Conservation (phyloP, 2,113 vertebrate species). For the Hyperopisus bebe region DNA sequence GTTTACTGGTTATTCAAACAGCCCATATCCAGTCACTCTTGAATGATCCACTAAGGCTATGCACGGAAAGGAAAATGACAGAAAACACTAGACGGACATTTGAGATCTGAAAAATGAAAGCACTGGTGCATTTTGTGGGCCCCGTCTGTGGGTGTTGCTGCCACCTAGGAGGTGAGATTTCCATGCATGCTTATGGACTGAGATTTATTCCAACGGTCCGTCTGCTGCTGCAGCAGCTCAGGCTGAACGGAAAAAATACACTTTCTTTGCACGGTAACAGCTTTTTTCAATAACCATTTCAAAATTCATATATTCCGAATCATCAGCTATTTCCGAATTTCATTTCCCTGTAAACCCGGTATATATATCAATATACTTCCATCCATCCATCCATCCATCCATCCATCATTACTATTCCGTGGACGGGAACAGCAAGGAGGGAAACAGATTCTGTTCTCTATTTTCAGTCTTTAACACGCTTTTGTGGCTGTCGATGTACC, state of each 20-base stretch:
- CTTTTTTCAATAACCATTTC: neutral
- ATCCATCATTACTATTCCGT: neutral
- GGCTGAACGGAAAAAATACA: neutral
- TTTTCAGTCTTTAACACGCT: slow-evolving; percentile 23
- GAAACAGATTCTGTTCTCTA: slow-evolving; percentile 22
- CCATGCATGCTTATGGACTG: slow-evolving; percentile 1
- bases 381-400: neutral
- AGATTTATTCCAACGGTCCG: neutral
- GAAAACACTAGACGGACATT: neutral
- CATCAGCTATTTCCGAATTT: neutral
- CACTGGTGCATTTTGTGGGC: neutral
- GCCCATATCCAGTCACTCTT: neutral
- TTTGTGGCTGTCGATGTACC: slow-evolving; percentile 30
- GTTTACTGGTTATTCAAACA: neutral
- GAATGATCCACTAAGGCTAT: neutral
- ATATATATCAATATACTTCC: neutral
- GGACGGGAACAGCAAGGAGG: neutral
- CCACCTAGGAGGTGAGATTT: slow-evolving; percentile 9
- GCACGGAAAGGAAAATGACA: neutral
- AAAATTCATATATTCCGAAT: slow-evolving; percentile 1
- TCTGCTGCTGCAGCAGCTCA: neutral
- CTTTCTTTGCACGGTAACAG: neutral
- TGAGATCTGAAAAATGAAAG: neutral
- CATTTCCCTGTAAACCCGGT: neutral
- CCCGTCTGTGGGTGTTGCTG: neutral